Evolutionary conservation across 2,113 vertebrate species (phyloP).

Genomic region (Hippocampus abdominalis): DNA sequence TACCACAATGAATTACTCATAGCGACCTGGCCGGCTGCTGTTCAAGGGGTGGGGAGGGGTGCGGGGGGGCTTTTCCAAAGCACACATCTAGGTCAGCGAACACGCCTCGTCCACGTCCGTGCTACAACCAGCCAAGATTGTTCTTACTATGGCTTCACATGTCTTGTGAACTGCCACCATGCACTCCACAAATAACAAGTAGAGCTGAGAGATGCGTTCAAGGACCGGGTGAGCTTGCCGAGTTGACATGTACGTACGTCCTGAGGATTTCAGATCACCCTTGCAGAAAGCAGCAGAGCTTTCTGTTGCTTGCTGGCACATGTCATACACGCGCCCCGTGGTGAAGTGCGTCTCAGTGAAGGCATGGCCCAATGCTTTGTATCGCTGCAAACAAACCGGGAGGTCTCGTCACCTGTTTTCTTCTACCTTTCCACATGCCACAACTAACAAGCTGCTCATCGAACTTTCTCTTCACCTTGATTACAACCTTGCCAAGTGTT

Average conservation of each 20-base stretch:
- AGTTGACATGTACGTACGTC: neutral
- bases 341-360: constrained; percentile 59
- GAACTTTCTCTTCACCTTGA: neutral
- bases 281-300: constrained; percentile 52
- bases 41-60: constrained; percentile 14
- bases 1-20: constrained; percentile 46
- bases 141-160: constrained; percentile 55
- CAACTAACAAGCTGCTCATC: neutral
- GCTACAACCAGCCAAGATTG: constrained; percentile 4
- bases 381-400: constrained; percentile 38
- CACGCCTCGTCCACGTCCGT: constrained; percentile 36
- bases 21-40: constrained; percentile 34
- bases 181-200: constrained; percentile 51
- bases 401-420: neutral
- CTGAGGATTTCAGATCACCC: constrained; percentile 46
- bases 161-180: constrained; percentile 54
- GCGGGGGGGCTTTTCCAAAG: constrained; percentile 22
- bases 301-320: constrained; percentile 55
- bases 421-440: neutral
- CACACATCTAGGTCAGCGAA: constrained; percentile 61
- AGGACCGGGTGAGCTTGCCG: neutral
- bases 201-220: constrained; percentile 8
- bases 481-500: constrained; percentile 1
- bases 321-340: constrained; percentile 44
- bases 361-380: constrained; percentile 38